Percentiles rank a stretch among this genome's conserved stretches.
These are phyloP conservation scores for Acronicta psi DNA, from an alignment of 2,888 invertebrate species.

Conservation along the genomic window DNA sequence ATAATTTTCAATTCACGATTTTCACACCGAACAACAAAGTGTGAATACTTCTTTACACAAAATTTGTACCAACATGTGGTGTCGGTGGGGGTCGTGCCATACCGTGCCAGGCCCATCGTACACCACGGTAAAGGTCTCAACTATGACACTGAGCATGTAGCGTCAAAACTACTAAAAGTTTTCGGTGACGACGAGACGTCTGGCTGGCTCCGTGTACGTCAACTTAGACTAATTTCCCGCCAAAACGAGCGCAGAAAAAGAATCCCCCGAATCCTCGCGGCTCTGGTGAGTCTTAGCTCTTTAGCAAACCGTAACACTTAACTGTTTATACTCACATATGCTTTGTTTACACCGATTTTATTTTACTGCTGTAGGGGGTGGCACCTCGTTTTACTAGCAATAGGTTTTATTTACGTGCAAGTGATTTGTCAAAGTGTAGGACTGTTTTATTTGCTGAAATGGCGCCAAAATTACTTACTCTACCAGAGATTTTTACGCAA, in stretches of 20 bases:
- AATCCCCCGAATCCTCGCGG: slow-evolving; percentile 61
- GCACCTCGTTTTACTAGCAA: slow-evolving; percentile 8
- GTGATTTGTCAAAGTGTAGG: slow-evolving; percentile 7
- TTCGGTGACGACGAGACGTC: slow-evolving; percentile 71
- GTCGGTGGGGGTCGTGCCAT: slow-evolving; percentile 82
- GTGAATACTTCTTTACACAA: slow-evolving; percentile 74
- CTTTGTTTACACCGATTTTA: slow-evolving; percentile 23
- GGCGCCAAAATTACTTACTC: slow-evolving; percentile 32
- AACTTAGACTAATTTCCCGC: slow-evolving; percentile 53
- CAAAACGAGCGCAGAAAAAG: slow-evolving; percentile 71
- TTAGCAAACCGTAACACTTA: slow-evolving; percentile 2
- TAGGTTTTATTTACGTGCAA: slow-evolving; percentile 11
- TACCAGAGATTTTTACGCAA: background rate
- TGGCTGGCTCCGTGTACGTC: slow-evolving; percentile 58
- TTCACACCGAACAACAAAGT: slow-evolving; percentile 45
- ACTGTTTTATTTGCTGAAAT: slow-evolving; percentile 13
- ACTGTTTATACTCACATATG: slow-evolving; percentile 17
- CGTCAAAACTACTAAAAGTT: slow-evolving; percentile 85
- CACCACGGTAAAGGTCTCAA: slow-evolving; percentile 79
- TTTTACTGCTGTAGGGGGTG: slow-evolving; percentile 10
- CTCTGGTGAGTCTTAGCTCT: slow-evolving; percentile 63
- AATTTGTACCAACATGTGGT: slow-evolving; percentile 79
- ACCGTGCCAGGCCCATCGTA: slow-evolving; percentile 83
- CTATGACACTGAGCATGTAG: slow-evolving; percentile 83
- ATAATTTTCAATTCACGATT: background rate